These are phyloP conservation scores for Drosophila parabipectinata DNA, from an alignment of 1,140 invertebrate species.

Conservation along the genomic window DNA sequence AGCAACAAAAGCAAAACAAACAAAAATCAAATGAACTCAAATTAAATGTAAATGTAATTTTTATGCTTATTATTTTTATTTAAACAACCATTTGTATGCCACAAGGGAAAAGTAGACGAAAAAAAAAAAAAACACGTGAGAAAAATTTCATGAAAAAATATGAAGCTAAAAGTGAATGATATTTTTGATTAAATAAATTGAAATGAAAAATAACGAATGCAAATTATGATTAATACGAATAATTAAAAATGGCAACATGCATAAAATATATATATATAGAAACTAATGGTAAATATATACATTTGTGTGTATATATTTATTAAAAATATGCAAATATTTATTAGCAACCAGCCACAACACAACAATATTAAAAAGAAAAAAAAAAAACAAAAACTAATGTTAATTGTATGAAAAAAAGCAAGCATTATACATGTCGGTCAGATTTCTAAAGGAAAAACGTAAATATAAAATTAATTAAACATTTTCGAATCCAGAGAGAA, in stretches of 20 bases:
- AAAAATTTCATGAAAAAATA: constrained; percentile 37
- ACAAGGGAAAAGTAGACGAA: constrained; percentile 36
- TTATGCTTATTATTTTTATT: constrained; percentile 84
- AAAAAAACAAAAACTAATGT: constrained; percentile 37
- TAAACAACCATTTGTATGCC: constrained; percentile 59
- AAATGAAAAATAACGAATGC: constrained; percentile 63
- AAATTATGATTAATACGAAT: constrained; percentile 49
- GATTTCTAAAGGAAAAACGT: constrained; percentile 32
- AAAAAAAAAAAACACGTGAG: constrained; percentile 16
- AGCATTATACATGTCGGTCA: constrained; percentile 47
- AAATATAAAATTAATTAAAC: constrained; percentile 57
- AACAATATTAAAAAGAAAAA: constrained; percentile 33
- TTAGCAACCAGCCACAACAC: constrained; percentile 66
- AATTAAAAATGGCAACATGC: constrained; percentile 62
- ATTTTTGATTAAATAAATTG: constrained; percentile 76
- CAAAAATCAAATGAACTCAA: constrained; percentile 84
- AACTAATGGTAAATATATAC: constrained; percentile 39
- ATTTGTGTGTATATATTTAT: constrained; percentile 50
- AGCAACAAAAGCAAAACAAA: constrained; percentile 67
- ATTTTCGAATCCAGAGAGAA: constrained; percentile 38
- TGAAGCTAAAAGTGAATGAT: constrained; percentile 58
- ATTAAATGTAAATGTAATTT: constrained; percentile 84
- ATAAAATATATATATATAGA: constrained; percentile 51
- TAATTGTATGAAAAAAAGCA: constrained; percentile 50
- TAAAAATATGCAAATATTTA: constrained; percentile 68